Evolutionary conservation across 1,140 invertebrate genomes (phyloP).

Genomic region (Leptinotarsa texana): DNA sequence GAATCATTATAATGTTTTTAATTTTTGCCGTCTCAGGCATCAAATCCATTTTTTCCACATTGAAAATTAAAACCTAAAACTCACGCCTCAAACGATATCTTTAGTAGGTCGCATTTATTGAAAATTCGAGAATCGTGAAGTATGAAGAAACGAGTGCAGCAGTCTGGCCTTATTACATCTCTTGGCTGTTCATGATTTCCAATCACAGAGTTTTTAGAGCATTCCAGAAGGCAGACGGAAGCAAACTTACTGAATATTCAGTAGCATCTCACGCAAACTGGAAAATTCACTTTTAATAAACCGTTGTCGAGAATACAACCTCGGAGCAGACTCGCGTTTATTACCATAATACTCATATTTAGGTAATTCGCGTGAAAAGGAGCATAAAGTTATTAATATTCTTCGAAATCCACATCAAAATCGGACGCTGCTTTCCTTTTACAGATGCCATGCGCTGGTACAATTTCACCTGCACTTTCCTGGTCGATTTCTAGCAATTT

Average conservation of each 20-base stretch:
- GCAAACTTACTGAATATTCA: neutral
- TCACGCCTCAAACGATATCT: too few species aligned
- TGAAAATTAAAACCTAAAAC: too few species aligned
- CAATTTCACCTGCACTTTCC: conserved; percentile 50
- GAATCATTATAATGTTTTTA: too few species aligned
- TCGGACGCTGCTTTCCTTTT: conserved; percentile 45
- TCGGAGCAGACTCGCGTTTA: neutral
- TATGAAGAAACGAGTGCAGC: too few species aligned
- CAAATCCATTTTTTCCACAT: too few species aligned
- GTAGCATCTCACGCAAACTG: neutral
- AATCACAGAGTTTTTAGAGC: neutral
- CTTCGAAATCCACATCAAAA: conserved; percentile 26
- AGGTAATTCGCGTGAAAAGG: conserved; percentile 4
- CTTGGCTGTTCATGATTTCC: too few species aligned
- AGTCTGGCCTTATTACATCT: too few species aligned
- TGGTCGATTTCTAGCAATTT: conserved; percentile 50
- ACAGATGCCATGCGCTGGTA: conserved; percentile 48
- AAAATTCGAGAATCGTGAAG: too few species aligned
- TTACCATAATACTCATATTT: conserved; percentile 6
- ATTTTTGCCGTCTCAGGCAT: too few species aligned
- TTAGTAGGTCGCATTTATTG: too few species aligned
- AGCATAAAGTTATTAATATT: conserved; percentile 6
- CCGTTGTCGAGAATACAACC: neutral
- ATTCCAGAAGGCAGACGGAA: neutral
- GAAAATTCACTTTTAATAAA: neutral